phyloP scores from a whole-genome alignment of 2,113 vertebrate species.

The Chloropsis cyanopogon region DNA sequence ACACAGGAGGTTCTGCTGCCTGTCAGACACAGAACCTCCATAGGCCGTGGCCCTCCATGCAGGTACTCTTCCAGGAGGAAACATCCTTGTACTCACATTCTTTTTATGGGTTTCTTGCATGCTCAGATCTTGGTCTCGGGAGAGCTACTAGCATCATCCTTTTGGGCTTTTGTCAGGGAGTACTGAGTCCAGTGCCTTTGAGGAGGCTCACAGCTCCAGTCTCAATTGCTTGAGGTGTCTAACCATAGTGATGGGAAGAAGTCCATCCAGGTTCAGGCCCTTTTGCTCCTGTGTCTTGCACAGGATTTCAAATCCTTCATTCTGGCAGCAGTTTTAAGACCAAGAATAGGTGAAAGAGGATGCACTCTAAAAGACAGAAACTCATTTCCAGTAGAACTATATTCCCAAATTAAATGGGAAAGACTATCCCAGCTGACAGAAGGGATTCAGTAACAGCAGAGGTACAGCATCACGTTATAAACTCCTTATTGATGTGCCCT shows the following conservation, averaged over 20 bases:
- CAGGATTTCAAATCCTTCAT: neutral
- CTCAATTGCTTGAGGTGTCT: neutral
- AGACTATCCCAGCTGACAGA: neutral
- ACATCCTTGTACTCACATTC: neutral
- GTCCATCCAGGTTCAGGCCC: neutral
- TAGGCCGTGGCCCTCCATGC: neutral
- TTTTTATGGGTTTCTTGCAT: neutral
- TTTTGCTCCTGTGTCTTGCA: neutral
- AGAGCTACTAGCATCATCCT: neutral
- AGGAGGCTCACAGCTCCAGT: neutral
- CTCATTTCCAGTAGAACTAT: neutral
- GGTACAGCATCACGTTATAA: neutral
- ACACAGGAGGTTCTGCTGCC: no score
- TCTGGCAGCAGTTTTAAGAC: neutral
- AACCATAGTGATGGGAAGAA: neutral
- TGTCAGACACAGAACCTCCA: neutral
- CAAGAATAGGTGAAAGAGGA: neutral
- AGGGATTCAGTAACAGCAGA: neutral
- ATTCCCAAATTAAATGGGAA: neutral
- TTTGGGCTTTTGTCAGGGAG: neutral
- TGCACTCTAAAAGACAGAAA: neutral
- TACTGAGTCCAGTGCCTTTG: neutral
- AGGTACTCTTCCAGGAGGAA: neutral
- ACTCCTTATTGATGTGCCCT: fast-evolving
- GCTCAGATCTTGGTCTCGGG: neutral